Evolutionary conservation across 2,888 invertebrate genomes (phyloP), one percentile per base, ranked within the genome.

Genomic region (Pammene aurita): DNA sequence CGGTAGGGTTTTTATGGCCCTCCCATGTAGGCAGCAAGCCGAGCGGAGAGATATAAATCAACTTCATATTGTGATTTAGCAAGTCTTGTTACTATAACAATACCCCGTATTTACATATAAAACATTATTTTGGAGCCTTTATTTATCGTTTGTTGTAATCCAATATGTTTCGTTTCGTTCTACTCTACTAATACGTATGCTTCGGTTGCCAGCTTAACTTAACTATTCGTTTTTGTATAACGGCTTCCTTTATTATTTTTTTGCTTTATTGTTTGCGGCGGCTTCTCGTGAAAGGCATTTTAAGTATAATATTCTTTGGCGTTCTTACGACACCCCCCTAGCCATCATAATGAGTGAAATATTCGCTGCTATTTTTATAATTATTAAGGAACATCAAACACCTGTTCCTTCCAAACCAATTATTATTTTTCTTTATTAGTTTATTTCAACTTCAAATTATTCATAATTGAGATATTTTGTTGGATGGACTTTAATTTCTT

Each of bases 81-180:
- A 94, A 94, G 93, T 93, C 90, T 93, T 93, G 94, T 94, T 94
- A 93, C 92, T 90, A 92, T 92, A 93, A 93, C 94, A 91, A 94
- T 93, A 89, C 89, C 82, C 87, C 83, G 76, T 93, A 93, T 90
- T 94, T 94, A 94, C 92, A 92, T 93, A 92, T 90, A 89, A 90
- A 92, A 85, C 83, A 85, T 84, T 89, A 88, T 90, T 88, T 89
- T 86, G 82, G 84, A 84, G 77, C 78, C 80, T 85, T 86, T 89
- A 89, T 86, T 84, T 84, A 85, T 84, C 78, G 86, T 83, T 80
- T 79, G 79, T 75, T 77, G 86, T 86, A 86, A 87, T 82, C 79
- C 74, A 73, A 74, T 76, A 72, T 73, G 74, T 73, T 74, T 72
- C 71, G 72, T 72, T 72, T 66, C 73, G 58, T 65, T 69, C 65